Percentiles rank a stretch among this genome's conserved stretches.
phyloP scores from a whole-genome alignment of 2,888 invertebrate genomes.

The Deroplatys truncata region DNA sequence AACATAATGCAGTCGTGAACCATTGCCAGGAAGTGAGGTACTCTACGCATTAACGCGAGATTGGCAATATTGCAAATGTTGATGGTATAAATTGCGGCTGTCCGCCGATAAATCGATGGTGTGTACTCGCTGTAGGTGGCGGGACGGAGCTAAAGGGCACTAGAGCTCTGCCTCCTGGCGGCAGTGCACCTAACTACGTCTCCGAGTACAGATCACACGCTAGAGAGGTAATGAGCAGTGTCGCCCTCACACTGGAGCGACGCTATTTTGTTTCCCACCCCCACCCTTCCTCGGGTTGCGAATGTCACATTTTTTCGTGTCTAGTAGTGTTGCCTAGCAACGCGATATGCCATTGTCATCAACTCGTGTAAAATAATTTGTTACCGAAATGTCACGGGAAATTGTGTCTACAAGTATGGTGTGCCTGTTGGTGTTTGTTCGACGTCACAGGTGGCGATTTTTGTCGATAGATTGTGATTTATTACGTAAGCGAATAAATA shows the following conservation, averaged over 20 bases:
- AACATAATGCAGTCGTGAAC: no score
- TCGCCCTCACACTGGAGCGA: background rate
- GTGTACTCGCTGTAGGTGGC: background rate
- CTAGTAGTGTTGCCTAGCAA: background rate
- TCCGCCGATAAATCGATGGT: background rate
- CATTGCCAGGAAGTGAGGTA: no score
- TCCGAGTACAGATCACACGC: background rate
- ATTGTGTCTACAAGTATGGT: background rate
- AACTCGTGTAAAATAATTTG: background rate
- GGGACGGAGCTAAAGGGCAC: background rate
- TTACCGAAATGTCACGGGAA: background rate
- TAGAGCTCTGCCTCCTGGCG: slow-evolving; percentile 2
- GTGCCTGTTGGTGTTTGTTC: background rate
- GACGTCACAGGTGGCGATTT: background rate
- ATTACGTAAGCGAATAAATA: background rate
- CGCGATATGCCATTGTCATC: background rate
- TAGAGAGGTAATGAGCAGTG: background rate
- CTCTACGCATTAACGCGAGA: background rate
- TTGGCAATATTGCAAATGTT: background rate
- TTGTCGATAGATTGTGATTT: background rate
- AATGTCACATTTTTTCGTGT: background rate
- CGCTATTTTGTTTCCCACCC: background rate
- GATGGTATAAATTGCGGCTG: background rate
- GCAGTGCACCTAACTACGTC: slow-evolving; percentile 18
- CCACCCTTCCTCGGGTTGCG: background rate